A percentile compares a stretch with the other conserved stretches of the same genome.
phyloP scores from a whole-genome alignment of 2,888 invertebrate species.

The Mantis religiosa region DNA sequence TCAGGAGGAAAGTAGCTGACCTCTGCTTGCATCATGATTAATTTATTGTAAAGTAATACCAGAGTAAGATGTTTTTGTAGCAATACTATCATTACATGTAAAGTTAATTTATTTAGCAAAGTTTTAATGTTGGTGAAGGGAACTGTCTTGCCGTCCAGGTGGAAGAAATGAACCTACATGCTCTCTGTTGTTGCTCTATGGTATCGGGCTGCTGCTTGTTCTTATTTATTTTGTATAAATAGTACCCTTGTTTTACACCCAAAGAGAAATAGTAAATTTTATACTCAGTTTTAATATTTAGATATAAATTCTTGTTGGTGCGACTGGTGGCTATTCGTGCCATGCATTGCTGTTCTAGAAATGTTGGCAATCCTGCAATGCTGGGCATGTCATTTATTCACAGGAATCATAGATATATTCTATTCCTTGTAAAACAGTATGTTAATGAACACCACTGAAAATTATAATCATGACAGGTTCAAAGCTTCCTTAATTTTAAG shows the following conservation, averaged over 20 bases:
- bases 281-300: background rate
- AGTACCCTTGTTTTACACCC: background rate
- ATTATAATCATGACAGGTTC: no score
- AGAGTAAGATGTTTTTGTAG: background rate
- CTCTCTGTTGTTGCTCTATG: background rate
- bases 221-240: background rate
- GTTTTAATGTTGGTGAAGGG: background rate
- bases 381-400: no score
- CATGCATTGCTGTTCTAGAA: no score
- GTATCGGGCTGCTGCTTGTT: background rate
- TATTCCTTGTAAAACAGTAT: no score
- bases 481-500: no score
- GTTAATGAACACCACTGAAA: no score
- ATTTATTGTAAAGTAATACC: background rate
- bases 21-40: background rate
- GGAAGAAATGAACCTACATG: background rate
- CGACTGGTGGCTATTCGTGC: background rate
- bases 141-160: background rate
- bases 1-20: background rate
- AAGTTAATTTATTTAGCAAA: background rate
- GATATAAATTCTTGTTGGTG: background rate
- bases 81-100: background rate
- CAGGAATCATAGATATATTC: no score
- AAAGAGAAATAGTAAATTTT: background rate
- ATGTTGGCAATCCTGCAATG: no score